Percentiles rank a stretch among this genome's conserved stretches.
These are phyloP conservation scores for Diphyllodes magnificus DNA, from an alignment of 2,113 vertebrate species.

Conservation along the genomic window DNA sequence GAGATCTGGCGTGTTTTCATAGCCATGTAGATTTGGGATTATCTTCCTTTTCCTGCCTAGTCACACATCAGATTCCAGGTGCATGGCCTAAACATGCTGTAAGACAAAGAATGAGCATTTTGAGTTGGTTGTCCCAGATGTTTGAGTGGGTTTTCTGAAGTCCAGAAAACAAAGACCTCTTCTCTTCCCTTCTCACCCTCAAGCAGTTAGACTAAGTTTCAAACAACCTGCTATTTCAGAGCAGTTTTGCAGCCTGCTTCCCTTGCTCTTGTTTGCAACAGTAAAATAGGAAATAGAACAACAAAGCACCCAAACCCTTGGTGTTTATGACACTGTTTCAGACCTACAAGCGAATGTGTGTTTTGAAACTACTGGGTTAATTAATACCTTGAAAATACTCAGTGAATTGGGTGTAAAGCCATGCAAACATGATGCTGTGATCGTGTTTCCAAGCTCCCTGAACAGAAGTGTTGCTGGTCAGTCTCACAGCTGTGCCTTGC, in stretches of 20 bases:
- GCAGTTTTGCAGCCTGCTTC: not conserved
- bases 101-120: not conserved
- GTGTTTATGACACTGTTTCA: not conserved
- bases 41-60: not conserved
- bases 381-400: not conserved
- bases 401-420: not conserved
- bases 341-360: not conserved
- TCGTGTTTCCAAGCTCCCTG: not conserved
- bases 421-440: fast-evolving
- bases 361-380: not conserved
- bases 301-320: not conserved
- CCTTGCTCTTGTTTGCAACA: not conserved
- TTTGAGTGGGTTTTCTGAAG: not conserved
- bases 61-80: not conserved
- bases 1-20: not conserved
- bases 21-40: not conserved
- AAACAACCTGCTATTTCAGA: not conserved
- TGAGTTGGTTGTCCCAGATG: not conserved
- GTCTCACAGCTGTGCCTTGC: not conserved
- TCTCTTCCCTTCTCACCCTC: not conserved
- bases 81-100: not conserved
- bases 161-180: not conserved
- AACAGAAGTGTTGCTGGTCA: not conserved
- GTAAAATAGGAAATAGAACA: not conserved
- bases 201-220: not conserved